A percentile compares a stretch with the other conserved stretches of the same genome.
Conservation (phyloP, 1,140 invertebrate genomes). For the Babylonia areolata region DNA sequence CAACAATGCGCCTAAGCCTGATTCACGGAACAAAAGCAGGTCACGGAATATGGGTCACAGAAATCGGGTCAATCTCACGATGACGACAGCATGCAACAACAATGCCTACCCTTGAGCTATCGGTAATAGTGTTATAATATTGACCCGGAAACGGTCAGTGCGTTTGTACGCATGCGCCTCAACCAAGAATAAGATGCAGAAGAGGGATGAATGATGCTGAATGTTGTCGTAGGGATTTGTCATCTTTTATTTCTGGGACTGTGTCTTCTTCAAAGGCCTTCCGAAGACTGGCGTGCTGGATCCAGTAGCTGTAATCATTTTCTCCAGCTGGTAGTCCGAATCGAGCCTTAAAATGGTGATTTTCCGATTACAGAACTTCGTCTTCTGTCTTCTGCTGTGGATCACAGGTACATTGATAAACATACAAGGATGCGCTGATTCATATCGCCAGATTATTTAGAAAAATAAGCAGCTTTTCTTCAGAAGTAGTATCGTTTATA, state of each 20-base stretch:
- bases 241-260: neutral
- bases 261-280: neutral
- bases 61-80: neutral
- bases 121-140: neutral
- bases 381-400: neutral
- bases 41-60: neutral
- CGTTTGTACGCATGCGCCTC: neutral
- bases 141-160: neutral
- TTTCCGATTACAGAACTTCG: neutral
- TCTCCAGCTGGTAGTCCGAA: neutral
- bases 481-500: no score
- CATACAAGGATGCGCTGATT: no score
- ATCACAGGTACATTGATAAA: no score
- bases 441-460: no score
- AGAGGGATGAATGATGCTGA: slow-evolving; percentile 26
- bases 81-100: neutral
- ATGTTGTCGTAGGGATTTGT: slow-evolving; percentile 4
- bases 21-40: neutral
- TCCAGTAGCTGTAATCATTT: neutral
- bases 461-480: no score
- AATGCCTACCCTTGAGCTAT: neutral
- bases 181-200: neutral
- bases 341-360: neutral
- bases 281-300: neutral
- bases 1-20: no score